These are phyloP conservation scores for Smittia sp. DNA, from an alignment of 2,888 invertebrate species.

Conservation along the genomic window DNA sequence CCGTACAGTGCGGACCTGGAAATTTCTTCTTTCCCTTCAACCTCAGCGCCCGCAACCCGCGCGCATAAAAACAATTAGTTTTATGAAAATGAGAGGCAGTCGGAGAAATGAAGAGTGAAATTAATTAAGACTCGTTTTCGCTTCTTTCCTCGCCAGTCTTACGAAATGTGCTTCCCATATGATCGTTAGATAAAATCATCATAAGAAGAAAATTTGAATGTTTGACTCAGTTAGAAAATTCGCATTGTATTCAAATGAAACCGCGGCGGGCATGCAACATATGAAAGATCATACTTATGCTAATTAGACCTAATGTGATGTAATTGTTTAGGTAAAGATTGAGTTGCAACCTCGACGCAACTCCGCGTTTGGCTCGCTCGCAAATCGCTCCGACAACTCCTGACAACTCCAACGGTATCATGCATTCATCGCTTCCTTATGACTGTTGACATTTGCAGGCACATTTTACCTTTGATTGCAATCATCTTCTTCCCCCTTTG, in stretches of 20 bases:
- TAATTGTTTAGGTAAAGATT: background rate
- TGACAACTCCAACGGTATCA: background rate
- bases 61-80: slow-evolving; percentile 12
- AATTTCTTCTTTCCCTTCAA: background rate
- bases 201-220: slow-evolving; percentile 8
- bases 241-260: slow-evolving; percentile 34
- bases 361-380: no score
- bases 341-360: no score
- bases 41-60: background rate
- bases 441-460: background rate
- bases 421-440: background rate
- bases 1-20: background rate
- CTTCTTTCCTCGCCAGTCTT: background rate
- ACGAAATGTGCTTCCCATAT: slow-evolving; percentile 20
- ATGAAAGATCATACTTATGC: slow-evolving; percentile 26
- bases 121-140: background rate
- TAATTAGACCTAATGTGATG: background rate
- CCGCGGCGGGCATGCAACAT: background rate
- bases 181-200: slow-evolving; percentile 26
- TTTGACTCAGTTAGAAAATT: background rate
- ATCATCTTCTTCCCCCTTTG: background rate
- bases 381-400: no score
- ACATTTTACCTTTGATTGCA: background rate
- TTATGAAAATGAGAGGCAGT: background rate
- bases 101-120: slow-evolving; percentile 13